Base-by-base conservation (phyloP, 2,888 invertebrate species). In the Ceriagrion tenellum region DNA sequence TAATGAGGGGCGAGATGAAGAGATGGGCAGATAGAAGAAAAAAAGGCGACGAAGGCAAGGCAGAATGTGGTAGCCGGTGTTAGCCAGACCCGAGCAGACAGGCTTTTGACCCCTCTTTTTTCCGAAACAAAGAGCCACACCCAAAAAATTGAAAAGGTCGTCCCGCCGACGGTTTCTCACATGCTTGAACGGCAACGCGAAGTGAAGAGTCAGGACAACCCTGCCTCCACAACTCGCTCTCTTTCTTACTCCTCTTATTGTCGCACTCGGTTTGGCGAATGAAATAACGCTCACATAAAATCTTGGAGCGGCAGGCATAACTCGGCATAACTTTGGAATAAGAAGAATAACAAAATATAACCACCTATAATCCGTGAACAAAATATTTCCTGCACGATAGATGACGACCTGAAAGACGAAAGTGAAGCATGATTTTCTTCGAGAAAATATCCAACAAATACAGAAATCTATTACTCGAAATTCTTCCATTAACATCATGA, bases 51-150 rank as follows among this genome's bases (percentile, higher is more conserved):
- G 18, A 20, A 69, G 69, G 63, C 20, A n/a, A 23, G 10, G 69
- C 12, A 69, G 69, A n/a, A 47, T 4, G 30, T 35, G 81, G 81
- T 35, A 81, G 35, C 81, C 35, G 26, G 81, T 12, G 59, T 16
- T 81, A 35, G 35, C 81, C 35, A 35, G 35, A 35, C 18, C 59
- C 6, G 26, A 4, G n/a, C n/a, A 69, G 69, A 16, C 30, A 81
- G 81, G 81, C 30, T 35, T 81, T 81, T n/a, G 81, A 81, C 69
- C 81, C 69, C 69, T 1, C n/a, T n/a, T 81, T 81, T 74, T 81
- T 35, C 13, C 30, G 81, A 35, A 81, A 81, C 81, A 81, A 81
- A 81, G 69, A 59, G 69, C 81, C 81, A 35, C 81, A 35, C 81
- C 81, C 81, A 69, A 1, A 12, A 81, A 81, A 81, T 3, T 35